Conservation (phyloP, 2,888 invertebrate genomes). For the Danaus chrysippus region DNA sequence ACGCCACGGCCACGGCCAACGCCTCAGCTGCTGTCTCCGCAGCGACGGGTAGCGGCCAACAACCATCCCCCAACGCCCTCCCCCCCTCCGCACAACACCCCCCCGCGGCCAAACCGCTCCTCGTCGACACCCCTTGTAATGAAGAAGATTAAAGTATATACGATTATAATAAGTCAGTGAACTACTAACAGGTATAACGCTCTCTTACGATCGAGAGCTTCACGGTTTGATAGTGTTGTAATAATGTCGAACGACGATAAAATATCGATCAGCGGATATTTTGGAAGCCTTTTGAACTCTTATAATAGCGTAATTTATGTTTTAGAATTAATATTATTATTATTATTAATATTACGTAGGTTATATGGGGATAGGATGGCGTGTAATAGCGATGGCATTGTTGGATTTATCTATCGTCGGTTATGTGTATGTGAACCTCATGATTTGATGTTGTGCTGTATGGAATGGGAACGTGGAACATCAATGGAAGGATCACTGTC, state of each 20-base stretch:
- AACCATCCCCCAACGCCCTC: slow-evolving; percentile 52
- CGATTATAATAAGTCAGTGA: not conserved
- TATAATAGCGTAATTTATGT: slow-evolving; percentile 64
- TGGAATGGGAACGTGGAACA: slow-evolving; percentile 50
- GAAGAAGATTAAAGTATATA: slow-evolving; percentile 61
- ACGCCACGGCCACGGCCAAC: slow-evolving; percentile 64
- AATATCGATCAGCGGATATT: slow-evolving; percentile 49
- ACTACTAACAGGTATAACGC: not conserved
- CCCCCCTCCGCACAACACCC: slow-evolving; percentile 54
- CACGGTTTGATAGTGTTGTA: slow-evolving; percentile 22
- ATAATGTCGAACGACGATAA: slow-evolving; percentile 28
- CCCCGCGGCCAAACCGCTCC: slow-evolving; percentile 60
- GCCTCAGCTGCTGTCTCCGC: slow-evolving; percentile 47
- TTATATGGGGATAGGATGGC: slow-evolving; percentile 69
- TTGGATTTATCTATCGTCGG: slow-evolving; percentile 63
- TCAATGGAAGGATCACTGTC: slow-evolving; percentile 47
- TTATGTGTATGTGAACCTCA: slow-evolving; percentile 55
- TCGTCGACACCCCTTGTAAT: slow-evolving; percentile 69
- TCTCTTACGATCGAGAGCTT: slow-evolving; percentile 24
- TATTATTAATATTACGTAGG: slow-evolving; percentile 50
- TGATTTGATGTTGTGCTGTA: slow-evolving; percentile 55
- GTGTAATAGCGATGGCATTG: slow-evolving; percentile 69
- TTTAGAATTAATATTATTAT: slow-evolving; percentile 45
- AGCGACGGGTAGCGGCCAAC: slow-evolving; percentile 46
- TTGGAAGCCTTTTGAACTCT: slow-evolving; percentile 64